These are phyloP conservation scores for Cyaniris semiargus DNA, from an alignment of 2,888 invertebrate species.

Conservation along the genomic window DNA sequence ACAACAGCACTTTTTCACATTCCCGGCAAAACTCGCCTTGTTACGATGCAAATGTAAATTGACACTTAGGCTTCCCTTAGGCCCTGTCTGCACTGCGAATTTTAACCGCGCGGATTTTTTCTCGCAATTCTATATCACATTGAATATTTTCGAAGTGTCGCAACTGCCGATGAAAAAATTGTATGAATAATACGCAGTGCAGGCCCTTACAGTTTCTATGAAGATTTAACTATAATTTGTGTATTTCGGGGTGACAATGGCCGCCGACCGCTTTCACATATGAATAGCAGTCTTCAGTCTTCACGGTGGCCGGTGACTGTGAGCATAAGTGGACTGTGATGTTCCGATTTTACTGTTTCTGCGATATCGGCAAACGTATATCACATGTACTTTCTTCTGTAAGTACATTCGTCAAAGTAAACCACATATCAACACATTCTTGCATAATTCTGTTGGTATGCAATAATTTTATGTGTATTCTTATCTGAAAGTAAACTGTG, in stretches of 20 bases:
- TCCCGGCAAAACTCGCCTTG: no score
- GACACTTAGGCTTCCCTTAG: no score
- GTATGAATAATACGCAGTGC: no score
- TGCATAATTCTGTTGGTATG: neutral
- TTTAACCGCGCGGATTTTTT: no score
- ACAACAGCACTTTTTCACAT: no score
- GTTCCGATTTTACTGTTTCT: constrained; percentile 23
- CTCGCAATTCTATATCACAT: no score
- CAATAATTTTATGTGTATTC: neutral
- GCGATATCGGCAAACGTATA: constrained; percentile 9
- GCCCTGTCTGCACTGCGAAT: no score
- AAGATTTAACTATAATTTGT: neutral
- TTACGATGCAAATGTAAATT: no score
- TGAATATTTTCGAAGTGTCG: no score
- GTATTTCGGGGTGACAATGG: constrained; percentile 1
- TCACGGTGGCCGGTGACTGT: constrained; percentile 13
- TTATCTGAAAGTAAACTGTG: neutral
- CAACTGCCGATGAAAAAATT: no score
- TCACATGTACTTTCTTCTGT: neutral
- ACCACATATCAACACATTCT: neutral
- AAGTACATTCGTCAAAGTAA: neutral
- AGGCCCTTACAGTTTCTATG: neutral
- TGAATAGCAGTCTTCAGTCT: constrained; percentile 23
- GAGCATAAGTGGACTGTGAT: constrained; percentile 27
- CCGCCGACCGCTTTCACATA: constrained; percentile 3